Evolutionary conservation across 2,888 invertebrate genomes (phyloP).

Genomic region (Drosophila histrio): DNA sequence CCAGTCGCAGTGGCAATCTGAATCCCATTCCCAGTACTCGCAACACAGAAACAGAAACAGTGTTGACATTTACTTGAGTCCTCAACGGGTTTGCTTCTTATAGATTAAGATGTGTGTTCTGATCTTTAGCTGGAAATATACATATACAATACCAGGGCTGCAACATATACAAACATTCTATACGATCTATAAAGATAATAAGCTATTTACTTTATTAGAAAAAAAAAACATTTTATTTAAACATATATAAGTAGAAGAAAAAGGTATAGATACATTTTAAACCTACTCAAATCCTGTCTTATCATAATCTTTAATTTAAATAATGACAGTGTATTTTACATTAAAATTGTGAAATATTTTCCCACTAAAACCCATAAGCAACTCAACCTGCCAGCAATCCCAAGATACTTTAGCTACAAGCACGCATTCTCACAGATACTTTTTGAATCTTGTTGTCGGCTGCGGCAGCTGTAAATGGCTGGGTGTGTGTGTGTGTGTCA

Average conservation of each 20-base stretch:
- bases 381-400: slow-evolving; percentile 22
- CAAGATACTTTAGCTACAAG: slow-evolving; percentile 29
- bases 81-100: slow-evolving; percentile 38
- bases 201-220: no score
- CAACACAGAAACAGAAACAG: slow-evolving; percentile 26
- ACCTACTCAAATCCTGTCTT: no score
- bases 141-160: not conserved
- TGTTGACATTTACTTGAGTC: slow-evolving; percentile 56
- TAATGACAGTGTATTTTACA: slow-evolving; percentile 3
- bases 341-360: slow-evolving; percentile 12
- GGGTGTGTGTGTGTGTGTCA: slow-evolving; percentile 12
- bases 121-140: slow-evolving; percentile 68
- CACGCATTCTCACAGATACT: slow-evolving; percentile 40
- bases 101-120: slow-evolving; percentile 35
- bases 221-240: not conserved
- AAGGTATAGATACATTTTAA: no score
- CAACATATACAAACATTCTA: not conserved
- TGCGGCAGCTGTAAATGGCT: slow-evolving; percentile 15
- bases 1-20: not conserved
- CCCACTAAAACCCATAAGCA: slow-evolving; percentile 18
- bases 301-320: not conserved
- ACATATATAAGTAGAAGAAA: no score
- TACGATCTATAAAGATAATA: no score
- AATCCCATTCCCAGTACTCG: slow-evolving; percentile 5
- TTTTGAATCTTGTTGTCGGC: slow-evolving; percentile 28